Conservation (phyloP, 2,888 invertebrate species). For the Trimorus sp. region DNA sequence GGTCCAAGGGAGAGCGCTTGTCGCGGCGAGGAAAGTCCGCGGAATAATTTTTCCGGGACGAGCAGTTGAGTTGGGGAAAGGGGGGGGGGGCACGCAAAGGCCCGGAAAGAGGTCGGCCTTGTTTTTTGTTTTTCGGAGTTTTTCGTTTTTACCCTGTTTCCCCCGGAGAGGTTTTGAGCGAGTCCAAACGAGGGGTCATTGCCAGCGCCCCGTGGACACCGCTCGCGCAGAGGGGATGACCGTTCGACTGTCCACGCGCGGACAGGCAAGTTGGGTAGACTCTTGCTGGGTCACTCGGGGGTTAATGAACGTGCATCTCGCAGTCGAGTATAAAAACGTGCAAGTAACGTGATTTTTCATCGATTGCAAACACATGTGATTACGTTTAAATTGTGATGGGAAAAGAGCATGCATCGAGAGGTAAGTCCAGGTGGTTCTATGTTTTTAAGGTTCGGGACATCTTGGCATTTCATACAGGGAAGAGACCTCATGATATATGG, state of each 20-base stretch:
- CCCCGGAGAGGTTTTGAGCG: neutral
- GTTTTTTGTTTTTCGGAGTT: neutral
- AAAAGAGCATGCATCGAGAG: conserved; percentile 15
- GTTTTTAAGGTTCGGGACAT: conserved; percentile 7
- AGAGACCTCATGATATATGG: too few relatives aligned
- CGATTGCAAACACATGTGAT: neutral
- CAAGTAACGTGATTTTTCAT: conserved; percentile 37
- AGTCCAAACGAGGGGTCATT: conserved; percentile 29
- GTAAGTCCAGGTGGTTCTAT: neutral
- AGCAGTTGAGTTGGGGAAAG: conserved; percentile 33
- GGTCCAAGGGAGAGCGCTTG: conserved; percentile 33
- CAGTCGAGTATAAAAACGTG: conserved; percentile 23
- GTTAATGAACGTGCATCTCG: conserved; percentile 42
- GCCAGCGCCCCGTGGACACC: conserved; percentile 24
- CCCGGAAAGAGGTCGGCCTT: neutral
- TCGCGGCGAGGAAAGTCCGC: conserved; percentile 23
- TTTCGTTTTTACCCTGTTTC: neutral
- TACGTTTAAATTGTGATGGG: conserved; percentile 20
- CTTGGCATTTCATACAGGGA: too few relatives aligned
- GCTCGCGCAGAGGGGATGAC: conserved; percentile 23
- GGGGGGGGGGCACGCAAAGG: conserved; percentile 18
- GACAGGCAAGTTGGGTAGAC: conserved; percentile 5
- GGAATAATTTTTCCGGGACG: conserved; percentile 41
- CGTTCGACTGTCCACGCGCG: conserved; percentile 26
- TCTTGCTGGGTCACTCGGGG: conserved; percentile 29